Evolutionary conservation across 2,797 vertebrate species (phyloP), one percentile per base, ranked within the genome.

Genomic region (Delichon dasypus): DNA sequence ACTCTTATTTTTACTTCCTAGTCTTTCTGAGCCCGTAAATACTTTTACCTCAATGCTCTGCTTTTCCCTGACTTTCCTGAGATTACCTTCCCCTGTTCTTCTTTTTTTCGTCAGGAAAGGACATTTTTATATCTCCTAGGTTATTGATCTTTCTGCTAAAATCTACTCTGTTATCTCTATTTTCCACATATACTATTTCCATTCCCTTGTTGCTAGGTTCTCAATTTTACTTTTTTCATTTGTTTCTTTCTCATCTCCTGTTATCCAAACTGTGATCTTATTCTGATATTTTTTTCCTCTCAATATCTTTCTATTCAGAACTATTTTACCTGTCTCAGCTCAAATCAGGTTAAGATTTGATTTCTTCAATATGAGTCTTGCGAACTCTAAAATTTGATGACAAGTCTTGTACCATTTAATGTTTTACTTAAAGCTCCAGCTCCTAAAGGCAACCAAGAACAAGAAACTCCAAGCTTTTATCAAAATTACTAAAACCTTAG

Each of bases 381-480:
- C 5, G 4, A 88, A 90, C 51, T 88, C 66, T 71, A 51, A 85
- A 92, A 66, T 87, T 85, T 95, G 75, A 64, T 40, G 23, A 50
- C 32, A 89, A 80, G 19, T 48, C 38, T 57, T 70, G 34, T 51
- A 40, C 60, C 89, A 54, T 65, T 92, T 84, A 83, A 71, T 85
- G 53, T 93, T 96, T 93, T 61, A 47, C 71, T 89, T 85, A 76
- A 95, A 89, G 34, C 38, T 79, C 32, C 53, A 44, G 25, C 64
- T 95, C 84, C 81, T 83, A 71, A 87, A 92, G 86, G 84, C 72
- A 90, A 57, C 42, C 34, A 32, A 92, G 74, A 93, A 74, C 21
- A 89, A 85, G 53, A 72, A 95, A 87, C 68, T 62, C 70, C 34
- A 73, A 81, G 88, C 76, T 96, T 93, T 90, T 93, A 85, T 88